These are phyloP conservation scores for Temnothorax unifasciatus DNA, from an alignment of 2,888 invertebrate genomes.

Conservation along the genomic window DNA sequence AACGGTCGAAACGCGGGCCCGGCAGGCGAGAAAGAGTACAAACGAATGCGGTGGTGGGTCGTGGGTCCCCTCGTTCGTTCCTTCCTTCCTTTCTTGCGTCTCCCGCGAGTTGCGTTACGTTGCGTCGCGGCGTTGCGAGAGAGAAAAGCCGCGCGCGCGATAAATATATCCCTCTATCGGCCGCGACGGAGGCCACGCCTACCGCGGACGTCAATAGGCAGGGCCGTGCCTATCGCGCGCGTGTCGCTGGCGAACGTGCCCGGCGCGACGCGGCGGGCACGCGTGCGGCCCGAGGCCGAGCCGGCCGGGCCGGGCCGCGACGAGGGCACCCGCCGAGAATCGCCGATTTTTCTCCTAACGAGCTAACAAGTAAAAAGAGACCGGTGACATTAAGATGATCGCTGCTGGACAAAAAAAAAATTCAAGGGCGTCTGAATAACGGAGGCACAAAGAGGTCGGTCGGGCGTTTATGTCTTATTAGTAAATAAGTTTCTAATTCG, in stretches of 20 bases:
- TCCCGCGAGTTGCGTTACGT: background rate
- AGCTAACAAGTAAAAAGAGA: background rate
- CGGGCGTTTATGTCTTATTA: conserved; percentile 27
- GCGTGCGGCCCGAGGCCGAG: background rate
- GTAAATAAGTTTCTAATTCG: conserved; percentile 16
- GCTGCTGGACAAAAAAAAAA: background rate
- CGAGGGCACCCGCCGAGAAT: no score
- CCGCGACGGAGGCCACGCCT: conserved; percentile 84
- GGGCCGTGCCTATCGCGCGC: conserved; percentile 57
- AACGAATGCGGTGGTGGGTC: conserved; percentile 23
- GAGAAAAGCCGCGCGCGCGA: conserved; percentile 80
- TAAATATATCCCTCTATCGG: conserved; percentile 84
- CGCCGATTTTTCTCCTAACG: background rate
- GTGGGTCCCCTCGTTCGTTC: background rate
- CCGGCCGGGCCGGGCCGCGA: background rate
- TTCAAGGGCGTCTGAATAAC: background rate
- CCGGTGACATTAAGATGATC: conserved; percentile 2
- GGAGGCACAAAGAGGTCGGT: background rate
- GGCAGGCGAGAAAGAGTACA: background rate
- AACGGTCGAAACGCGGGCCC: conserved; percentile 68
- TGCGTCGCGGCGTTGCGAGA: conserved; percentile 63
- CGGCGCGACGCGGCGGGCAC: background rate
- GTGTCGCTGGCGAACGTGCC: background rate
- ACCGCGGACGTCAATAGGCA: background rate
- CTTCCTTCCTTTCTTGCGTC: background rate